Evolutionary conservation across 2,113 vertebrate species (phyloP), one percentile per base, ranked within the genome.

Genomic region (Loxodonta africana): DNA sequence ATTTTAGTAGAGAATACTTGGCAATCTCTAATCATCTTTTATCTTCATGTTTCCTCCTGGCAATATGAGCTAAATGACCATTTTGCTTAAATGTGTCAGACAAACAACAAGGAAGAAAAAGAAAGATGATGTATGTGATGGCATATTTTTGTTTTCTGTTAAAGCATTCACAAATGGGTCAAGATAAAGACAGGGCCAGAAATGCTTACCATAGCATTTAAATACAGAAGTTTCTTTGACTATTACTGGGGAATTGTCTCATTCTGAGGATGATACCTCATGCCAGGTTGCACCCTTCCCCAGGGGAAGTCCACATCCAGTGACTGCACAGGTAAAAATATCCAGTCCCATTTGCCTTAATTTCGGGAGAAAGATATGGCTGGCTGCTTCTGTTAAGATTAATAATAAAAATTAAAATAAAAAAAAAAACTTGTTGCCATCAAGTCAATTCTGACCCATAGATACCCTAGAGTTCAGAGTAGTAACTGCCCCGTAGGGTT

Each of bases 41-140:
- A 80, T 82, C 86, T 88, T 93, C 83, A 69, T 86, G 48, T 80
- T 10, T 62, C 37, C 30, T 76, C 41, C 67, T 86, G 81, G 23
- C 94, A 95, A 90, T 94, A 76, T 48, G 90, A 9, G 91, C 78
- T 83, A 88, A 92, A 74, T 51, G 48, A 37, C 71, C 87, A 88
- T 82, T 96, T 94, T 91, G 44, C 69, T 94, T 92, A 95, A 94
- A 95, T 81, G 77, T 78, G 46, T 87, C 74, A 51, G 91, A 60
- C 88, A 97, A 90, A 60, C 92, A 90, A 65, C 95, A 96, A 20
- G 60, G 26, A 90, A 82, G 46, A 41, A 95, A 94, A 95, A 95
- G 89, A 88, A 93, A 93, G 30, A 3, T 15, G 20, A 44, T 76
- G 1, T 18, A 11, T 20, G 2, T 57, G 46, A 95, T 44, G 37